phyloP scores from a whole-genome alignment of 2,113 vertebrate genomes.

The Semnopithecus entellus region DNA sequence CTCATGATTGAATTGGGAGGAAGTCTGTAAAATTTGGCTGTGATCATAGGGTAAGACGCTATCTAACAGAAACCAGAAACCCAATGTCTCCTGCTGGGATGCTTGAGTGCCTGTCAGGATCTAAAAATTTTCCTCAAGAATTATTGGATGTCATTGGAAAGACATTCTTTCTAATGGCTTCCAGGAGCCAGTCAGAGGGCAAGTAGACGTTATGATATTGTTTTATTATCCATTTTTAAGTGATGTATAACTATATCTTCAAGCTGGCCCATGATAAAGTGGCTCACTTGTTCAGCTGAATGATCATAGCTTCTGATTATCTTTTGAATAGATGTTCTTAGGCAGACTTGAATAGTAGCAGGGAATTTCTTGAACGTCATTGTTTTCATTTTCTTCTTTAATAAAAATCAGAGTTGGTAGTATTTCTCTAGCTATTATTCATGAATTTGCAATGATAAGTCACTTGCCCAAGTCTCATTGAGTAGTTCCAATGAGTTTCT shows the following conservation, averaged over 20 bases:
- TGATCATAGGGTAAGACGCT: constrained; percentile 44
- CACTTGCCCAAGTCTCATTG: neutral
- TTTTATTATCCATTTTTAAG: constrained; percentile 49
- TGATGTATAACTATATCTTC: neutral
- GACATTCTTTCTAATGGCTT: neutral
- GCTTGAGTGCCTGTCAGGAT: neutral
- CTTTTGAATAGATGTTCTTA: constrained; percentile 30
- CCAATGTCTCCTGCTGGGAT: constrained; percentile 32
- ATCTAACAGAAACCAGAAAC: constrained; percentile 49
- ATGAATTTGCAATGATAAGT: neutral
- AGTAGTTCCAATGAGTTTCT: neutral
- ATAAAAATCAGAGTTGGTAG: neutral
- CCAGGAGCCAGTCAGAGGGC: neutral
- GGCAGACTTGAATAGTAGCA: neutral
- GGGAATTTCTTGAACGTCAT: neutral
- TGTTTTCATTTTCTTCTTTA: constrained; percentile 27
- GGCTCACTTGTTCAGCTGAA: neutral
- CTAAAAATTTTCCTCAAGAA: constrained; percentile 19
- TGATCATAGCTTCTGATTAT: neutral
- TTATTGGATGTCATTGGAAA: constrained; percentile 37
- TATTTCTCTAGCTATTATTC: neutral
- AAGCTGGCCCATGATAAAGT: neutral
- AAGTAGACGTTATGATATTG: neutral
- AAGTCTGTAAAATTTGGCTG: neutral
- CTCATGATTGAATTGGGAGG: neutral